Percentiles rank a stretch among this genome's conserved stretches.
These are phyloP conservation scores for Incurvaria masculella DNA, from an alignment of 2,888 invertebrate species.

Conservation along the genomic window DNA sequence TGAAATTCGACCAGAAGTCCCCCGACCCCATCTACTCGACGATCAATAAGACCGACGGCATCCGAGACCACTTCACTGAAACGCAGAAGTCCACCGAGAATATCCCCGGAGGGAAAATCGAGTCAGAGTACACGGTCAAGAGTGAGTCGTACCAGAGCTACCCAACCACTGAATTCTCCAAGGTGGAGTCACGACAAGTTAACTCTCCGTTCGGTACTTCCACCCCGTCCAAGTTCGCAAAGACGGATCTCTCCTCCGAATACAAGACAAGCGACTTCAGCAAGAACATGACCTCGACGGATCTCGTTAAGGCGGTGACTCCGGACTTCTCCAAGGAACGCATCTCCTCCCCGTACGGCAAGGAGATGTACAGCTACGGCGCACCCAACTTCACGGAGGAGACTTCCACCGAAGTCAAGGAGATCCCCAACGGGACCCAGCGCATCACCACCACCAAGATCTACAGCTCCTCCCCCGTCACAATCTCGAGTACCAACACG, in stretches of 20 bases:
- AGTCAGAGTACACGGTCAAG: conserved; percentile 38
- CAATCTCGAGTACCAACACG: conserved; percentile 45
- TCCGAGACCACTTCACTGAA: conserved; percentile 41
- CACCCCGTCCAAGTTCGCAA: conserved; percentile 37
- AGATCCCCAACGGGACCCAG: conserved; percentile 53
- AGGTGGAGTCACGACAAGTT: conserved; percentile 30
- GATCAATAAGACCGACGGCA: conserved; percentile 36
- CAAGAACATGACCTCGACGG: conserved; percentile 26
- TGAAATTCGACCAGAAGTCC: conserved; percentile 40
- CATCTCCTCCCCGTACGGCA: conserved; percentile 43
- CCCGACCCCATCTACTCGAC: conserved; percentile 43
- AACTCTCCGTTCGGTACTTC: conserved; percentile 41
- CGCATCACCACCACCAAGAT: conserved; percentile 57
- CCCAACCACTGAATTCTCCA: conserved; percentile 38
- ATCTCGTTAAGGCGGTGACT: conserved; percentile 38
- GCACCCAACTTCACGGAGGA: conserved; percentile 49
- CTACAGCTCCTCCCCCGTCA: conserved; percentile 55
- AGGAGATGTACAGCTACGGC: conserved; percentile 37
- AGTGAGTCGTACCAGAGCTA: conserved; percentile 43
- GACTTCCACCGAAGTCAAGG: conserved; percentile 51
- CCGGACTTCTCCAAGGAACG: conserved; percentile 35
- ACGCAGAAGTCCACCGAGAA: conserved; percentile 44
- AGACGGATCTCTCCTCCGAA: conserved; percentile 22
- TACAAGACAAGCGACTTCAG: conserved; percentile 16
- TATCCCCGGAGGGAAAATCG: conserved; percentile 44